phyloP scores from a whole-genome alignment of 2,888 invertebrate genomes.

The Tryphoninae sp. region DNA sequence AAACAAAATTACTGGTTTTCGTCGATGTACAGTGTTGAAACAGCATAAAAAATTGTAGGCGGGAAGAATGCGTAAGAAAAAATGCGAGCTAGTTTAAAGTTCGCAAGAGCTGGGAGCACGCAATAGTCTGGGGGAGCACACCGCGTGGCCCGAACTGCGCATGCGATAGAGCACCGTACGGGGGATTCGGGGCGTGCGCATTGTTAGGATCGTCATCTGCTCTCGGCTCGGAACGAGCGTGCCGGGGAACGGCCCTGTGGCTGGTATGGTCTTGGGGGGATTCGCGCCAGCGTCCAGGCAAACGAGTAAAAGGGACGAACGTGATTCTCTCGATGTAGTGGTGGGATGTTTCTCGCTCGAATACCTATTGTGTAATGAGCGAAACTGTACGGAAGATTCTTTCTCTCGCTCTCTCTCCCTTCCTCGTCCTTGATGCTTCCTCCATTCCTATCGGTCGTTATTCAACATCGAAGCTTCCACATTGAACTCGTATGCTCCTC shows the following conservation, averaged over 20 bases:
- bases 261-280: constrained; percentile 10
- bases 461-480: background rate
- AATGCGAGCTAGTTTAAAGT: constrained; percentile 1
- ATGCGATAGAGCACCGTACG: background rate
- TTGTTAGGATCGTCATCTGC: constrained; percentile 57
- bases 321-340: background rate
- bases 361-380: constrained; percentile 41
- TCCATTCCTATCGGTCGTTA: background rate
- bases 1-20: background rate
- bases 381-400: constrained; percentile 13
- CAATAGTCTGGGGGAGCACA: constrained; percentile 6
- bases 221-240: constrained; percentile 41
- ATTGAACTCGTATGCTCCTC: too few relatives aligned
- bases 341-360: constrained; percentile 35
- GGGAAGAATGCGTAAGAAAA: background rate
- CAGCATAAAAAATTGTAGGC: background rate
- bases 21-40: background rate
- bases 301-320: constrained; percentile 28
- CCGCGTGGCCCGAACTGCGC: constrained; percentile 10
- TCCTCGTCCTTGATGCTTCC: background rate
- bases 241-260: constrained; percentile 9
- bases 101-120: background rate
- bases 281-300: constrained; percentile 9
- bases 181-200: constrained; percentile 13
- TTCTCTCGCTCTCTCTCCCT: background rate